Evolutionary conservation across 1,140 invertebrate species (phyloP), one percentile per base, ranked within the genome.

Genomic region (Drosophila pseudoobscura): DNA sequence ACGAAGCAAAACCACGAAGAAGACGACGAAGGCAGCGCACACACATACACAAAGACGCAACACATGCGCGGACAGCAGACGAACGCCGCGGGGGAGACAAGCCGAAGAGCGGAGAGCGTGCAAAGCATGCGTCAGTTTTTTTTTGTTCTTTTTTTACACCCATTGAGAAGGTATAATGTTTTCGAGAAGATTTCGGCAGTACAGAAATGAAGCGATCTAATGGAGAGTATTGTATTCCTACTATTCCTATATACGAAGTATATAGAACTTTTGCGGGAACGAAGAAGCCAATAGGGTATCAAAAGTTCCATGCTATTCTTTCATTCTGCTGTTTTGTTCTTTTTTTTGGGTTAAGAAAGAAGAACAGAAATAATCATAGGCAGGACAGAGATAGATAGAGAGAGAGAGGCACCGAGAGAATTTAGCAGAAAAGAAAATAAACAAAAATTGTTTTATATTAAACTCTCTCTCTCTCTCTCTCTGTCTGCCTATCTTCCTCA

Each of bases 381-480:
- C 35, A 39, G 11, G 35, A 9, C 3, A 13, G 35, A 39, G 9
- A 13, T 1, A 31, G 6, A 31, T 2, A 13, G 9, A 13, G 11
- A 39, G 35, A 39, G 35, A 39, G 35, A 13, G 13, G 35, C 31
- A 11, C 31, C 31, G 9, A 35, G 31, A 60, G 44, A 73, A 73
- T 68, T 64, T 52, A 63, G 52, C 59, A 65, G 59, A 84, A 84
- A 84, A 73, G 75, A 84, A 84, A 84, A 84, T 73, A 84, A 84
- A 84, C 80, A 84, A 84, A 80, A 85, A 76, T 70, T 57, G 20
- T 58, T 75, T 74, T 70, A 70, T 82, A 84, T 83, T 46, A 71
- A 58, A 35, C 31, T 35, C 31, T 35, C 31, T 35, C 9, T 35
- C 15, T 15, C 31, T 35, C 31, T 11, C 9, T 3, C 31, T 35